phyloP scores from a whole-genome alignment of 2,113 vertebrate species.

The Notothenia rossii region DNA sequence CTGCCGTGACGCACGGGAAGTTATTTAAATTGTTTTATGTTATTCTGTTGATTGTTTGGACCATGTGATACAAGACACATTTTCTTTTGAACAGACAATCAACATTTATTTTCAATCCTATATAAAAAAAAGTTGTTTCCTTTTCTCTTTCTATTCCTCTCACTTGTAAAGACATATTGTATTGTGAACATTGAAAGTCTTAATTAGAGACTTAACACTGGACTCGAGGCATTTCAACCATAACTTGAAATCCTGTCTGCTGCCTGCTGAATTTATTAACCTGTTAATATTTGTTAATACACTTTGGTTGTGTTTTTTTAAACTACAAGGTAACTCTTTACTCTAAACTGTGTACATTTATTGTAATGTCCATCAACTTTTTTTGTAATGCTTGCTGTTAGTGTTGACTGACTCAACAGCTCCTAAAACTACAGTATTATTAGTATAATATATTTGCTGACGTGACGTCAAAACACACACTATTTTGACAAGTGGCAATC shows the following conservation, averaged over 20 bases:
- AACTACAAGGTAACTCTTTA: slow-evolving; percentile 31
- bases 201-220: slow-evolving; percentile 21
- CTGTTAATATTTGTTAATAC: slow-evolving; percentile 23
- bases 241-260: slow-evolving; percentile 42
- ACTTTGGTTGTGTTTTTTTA: slow-evolving; percentile 36
- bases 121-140: no score
- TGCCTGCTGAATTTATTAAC: slow-evolving; percentile 56
- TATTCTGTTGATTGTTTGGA: no score
- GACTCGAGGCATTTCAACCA: slow-evolving; percentile 20
- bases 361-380: slow-evolving; percentile 10
- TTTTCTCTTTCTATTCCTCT: no score
- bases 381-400: slow-evolving; percentile 28
- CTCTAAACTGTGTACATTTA: slow-evolving; percentile 6
- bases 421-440: slow-evolving; percentile 43
- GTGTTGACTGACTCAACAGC: slow-evolving; percentile 19
- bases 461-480: slow-evolving; percentile 50
- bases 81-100: no score
- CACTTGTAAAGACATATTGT: no score
- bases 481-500: slow-evolving; percentile 13
- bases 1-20: slow-evolving; percentile 53
- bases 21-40: no score
- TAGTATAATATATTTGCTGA: slow-evolving; percentile 20
- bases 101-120: no score
- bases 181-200: slow-evolving; percentile 15
- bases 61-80: no score